These are phyloP conservation scores for Scaptomyza montana DNA, from an alignment of 1,140 invertebrate species.

Conservation along the genomic window DNA sequence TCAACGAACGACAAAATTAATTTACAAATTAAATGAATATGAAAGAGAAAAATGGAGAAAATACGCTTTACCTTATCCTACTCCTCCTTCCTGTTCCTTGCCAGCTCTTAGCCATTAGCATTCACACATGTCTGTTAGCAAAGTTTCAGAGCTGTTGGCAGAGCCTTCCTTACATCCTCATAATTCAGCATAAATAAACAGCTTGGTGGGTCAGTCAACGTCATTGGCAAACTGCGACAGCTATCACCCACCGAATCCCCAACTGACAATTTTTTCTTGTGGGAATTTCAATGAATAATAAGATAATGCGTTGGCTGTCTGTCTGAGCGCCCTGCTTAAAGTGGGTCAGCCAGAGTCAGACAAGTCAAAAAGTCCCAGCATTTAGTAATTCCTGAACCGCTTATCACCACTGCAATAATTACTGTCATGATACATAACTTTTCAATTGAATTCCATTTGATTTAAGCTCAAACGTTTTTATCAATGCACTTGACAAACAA, in stretches of 20 bases:
- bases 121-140: slow-evolving; percentile 52
- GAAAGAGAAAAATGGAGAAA: slow-evolving; percentile 33
- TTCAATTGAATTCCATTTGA: background rate
- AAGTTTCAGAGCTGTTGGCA: slow-evolving; percentile 14
- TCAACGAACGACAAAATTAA: slow-evolving; percentile 76
- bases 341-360: slow-evolving; percentile 19
- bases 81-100: background rate
- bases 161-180: slow-evolving; percentile 16
- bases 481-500: background rate
- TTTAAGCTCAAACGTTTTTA: background rate
- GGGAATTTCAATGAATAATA: slow-evolving; percentile 73
- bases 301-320: slow-evolving; percentile 53
- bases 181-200: slow-evolving; percentile 62
- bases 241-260: background rate
- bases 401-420: background rate
- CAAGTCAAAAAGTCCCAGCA: slow-evolving; percentile 17
- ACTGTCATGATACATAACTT: background rate
- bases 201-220: slow-evolving; percentile 59
- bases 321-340: slow-evolving; percentile 17
- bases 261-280: background rate
- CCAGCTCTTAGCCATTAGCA: slow-evolving; percentile 15
- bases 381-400: background rate
- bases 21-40: slow-evolving; percentile 75
- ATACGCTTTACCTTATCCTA: background rate
- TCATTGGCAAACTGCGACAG: slow-evolving; percentile 37